phyloP scores from a whole-genome alignment of 2,797 vertebrate genomes.

The Propithecus perrieri region DNA sequence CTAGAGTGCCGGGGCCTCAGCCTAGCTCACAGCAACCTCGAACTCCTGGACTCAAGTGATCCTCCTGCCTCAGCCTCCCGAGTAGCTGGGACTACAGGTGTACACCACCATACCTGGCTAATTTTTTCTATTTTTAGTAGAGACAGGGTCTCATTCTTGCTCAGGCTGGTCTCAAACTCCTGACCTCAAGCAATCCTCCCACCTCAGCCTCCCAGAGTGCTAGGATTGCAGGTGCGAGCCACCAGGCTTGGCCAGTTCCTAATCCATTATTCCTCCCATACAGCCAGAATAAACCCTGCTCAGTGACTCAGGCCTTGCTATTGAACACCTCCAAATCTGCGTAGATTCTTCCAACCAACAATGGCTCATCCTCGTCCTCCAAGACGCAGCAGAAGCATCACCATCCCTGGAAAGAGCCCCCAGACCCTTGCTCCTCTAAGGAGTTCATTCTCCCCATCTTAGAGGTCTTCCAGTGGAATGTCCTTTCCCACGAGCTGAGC shows the following conservation, averaged over 20 bases:
- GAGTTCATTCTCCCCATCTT: background rate
- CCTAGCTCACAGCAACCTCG: too few species aligned
- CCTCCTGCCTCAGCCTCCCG: too few species aligned
- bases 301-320: rapidly evolving
- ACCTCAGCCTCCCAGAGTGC: too few species aligned
- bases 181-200: too few species aligned
- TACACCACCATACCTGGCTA: rapidly evolving
- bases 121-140: too few species aligned
- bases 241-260: too few species aligned
- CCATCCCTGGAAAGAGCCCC: background rate
- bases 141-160: too few species aligned
- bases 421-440: background rate
- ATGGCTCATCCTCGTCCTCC: rapidly evolving
- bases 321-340: background rate
- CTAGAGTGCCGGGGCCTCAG: rapidly evolving
- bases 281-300: background rate
- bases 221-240: too few species aligned
- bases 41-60: too few species aligned
- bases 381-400: rapidly evolving
- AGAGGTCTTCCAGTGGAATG: background rate
- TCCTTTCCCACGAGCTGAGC: background rate
- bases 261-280: background rate
- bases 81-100: too few species aligned
- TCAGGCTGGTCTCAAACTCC: too few species aligned
- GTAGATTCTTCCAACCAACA: rapidly evolving